Percentiles rank a stretch among this genome's conserved stretches.
phyloP scores from a whole-genome alignment of 2,888 invertebrate genomes.

The Stramonita haemastoma region DNA sequence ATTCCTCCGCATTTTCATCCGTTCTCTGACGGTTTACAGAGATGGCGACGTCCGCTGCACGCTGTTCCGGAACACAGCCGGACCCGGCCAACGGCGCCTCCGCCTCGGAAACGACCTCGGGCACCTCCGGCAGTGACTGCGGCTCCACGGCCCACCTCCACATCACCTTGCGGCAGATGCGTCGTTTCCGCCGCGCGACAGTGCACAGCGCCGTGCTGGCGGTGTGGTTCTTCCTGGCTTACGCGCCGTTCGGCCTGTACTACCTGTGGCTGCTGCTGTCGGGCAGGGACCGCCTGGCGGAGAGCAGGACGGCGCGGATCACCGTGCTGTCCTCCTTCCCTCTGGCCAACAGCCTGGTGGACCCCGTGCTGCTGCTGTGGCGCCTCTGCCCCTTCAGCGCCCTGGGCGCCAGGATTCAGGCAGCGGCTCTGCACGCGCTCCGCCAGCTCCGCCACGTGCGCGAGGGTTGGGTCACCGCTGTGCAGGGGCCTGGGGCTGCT shows the following conservation, averaged over 20 bases:
- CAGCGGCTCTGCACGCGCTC: neutral
- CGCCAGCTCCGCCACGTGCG: neutral
- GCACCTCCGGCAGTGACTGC: neutral
- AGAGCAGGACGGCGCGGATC: neutral
- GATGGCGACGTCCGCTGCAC: neutral
- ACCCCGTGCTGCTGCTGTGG: constrained; percentile 10
- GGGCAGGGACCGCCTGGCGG: neutral
- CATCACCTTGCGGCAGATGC: neutral
- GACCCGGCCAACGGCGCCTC: neutral
- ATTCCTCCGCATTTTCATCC: no score
- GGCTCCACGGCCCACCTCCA: neutral
- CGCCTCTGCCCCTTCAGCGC: neutral
- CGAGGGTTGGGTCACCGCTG: neutral
- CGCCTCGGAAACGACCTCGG: neutral
- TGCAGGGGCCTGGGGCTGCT: neutral
- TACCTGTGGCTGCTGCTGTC: constrained; percentile 9
- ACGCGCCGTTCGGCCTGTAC: constrained; percentile 22
- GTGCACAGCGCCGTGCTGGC: constrained; percentile 4
- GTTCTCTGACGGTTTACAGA: neutral
- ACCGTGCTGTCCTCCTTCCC: constrained; percentile 9
- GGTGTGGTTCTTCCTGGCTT: constrained; percentile 21
- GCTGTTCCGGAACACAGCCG: neutral
- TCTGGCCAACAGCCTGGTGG: constrained; percentile 27
- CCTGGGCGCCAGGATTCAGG: neutral
- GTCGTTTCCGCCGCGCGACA: neutral